Base-by-base conservation (phyloP, 2,797 vertebrate species). In the Catamblyrhynchus diadema region DNA sequence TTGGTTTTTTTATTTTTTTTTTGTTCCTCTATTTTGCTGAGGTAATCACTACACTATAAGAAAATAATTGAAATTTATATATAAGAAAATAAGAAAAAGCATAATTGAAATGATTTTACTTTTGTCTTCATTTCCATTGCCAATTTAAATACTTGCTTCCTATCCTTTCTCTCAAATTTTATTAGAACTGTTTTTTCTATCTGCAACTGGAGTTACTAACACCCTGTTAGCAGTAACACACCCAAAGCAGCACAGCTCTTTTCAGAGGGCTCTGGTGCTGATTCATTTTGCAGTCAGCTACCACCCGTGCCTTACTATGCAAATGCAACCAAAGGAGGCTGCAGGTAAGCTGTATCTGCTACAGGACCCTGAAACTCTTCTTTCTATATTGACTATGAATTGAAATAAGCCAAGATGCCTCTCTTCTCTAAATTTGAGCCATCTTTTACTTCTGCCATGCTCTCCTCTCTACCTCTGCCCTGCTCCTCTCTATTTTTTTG, bases 341-440 rank as follows among this genome's bases (percentile, higher is more conserved):
- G 35, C 25, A 79, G 25, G 20, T 23, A 84, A 90, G 30, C 32
- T 73, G 14, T 20, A 17, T 42, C 30, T 64, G 67, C 56, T 59
- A 12, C 8, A 50, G 25, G 25, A 77, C 21, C 12, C 39, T 32
- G 8, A 86, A 94, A 71, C 8, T 53, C 72, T 71, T 82, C 28
- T 71, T 81, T 48, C 50, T 69, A 1, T 22, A 22, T 20, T 2
- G 12, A 37, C 27, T 51, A 33, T 0, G 0, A 41, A 23, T 21
- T 35, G 4, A 82, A 82, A 78, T 25, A 83, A 8, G 4, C 37
- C 81, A n/a, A 47, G 28, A n/a, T 60, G n/a, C 30, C 33, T 74
- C 65, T 77, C 24, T 42, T 45, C 59, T 79, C 22, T 42, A 32
- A 85, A 83, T 25, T 17, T 1, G 10, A 77, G 24, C 24, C 18